Evolutionary conservation across 2,113 vertebrate genomes (phyloP).

Genomic region (Heloderma charlesbogerti): DNA sequence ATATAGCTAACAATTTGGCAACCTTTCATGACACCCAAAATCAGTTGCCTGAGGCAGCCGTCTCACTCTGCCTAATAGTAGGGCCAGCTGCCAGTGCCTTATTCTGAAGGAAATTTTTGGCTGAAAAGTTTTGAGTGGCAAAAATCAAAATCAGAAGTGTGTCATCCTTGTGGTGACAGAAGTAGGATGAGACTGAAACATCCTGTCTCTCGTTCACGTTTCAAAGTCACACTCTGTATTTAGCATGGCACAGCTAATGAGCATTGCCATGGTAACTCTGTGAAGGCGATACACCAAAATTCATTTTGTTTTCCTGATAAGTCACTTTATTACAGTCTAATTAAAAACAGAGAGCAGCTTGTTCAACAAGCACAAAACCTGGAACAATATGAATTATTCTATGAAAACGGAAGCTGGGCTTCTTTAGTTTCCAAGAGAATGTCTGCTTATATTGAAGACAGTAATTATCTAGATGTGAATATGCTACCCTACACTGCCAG

Average conservation of each 20-base stretch:
- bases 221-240: conserved; percentile 66
- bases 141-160: conserved; percentile 44
- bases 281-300: not conserved
- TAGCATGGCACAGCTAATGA: conserved; percentile 57
- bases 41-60: not conserved
- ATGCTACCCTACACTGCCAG: not conserved
- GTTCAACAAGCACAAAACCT: conserved; percentile 41
- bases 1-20: not conserved
- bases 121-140: conserved; percentile 26
- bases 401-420: conserved; percentile 19
- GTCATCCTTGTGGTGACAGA: conserved; percentile 58
- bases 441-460: not conserved
- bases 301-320: conserved; percentile 31
- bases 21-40: not conserved
- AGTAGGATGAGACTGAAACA: conserved; percentile 59
- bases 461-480: not conserved
- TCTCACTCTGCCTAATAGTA: not conserved
- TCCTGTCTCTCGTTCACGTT: conserved; percentile 52
- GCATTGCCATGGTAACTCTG: conserved; percentile 58
- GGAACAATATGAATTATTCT: conserved; percentile 21
- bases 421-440: conserved; percentile 12
- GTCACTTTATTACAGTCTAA: conserved; percentile 44
- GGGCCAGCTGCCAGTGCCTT: conserved; percentile 3
- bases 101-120: conserved; percentile 54
- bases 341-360: conserved; percentile 49